Conservation (phyloP, 2,113 vertebrate species). For the Nestor notabilis region DNA sequence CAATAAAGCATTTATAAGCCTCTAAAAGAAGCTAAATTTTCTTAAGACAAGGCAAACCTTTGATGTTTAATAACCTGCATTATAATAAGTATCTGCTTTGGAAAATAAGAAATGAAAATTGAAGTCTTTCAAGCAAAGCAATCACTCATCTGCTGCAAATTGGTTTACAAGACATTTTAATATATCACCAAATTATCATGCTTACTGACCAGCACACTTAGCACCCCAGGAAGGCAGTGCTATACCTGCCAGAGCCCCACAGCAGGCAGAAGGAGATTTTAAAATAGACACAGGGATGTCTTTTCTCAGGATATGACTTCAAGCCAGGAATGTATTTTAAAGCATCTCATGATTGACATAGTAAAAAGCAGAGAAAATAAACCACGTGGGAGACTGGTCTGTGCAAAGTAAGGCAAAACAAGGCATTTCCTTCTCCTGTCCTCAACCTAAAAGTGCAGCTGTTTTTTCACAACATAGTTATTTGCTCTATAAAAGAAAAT, state of each 20-base stretch:
- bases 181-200: not conserved
- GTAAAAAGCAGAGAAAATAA: not conserved
- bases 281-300: accelerated
- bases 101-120: conserved; percentile 7
- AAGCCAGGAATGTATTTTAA: not conserved
- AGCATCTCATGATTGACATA: not conserved
- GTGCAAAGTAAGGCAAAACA: accelerated
- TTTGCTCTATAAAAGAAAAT: not conserved
- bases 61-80: conserved; percentile 66
- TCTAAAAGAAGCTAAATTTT: conserved; percentile 58
- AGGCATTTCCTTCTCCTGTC: not conserved
- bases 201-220: not conserved
- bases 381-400: not conserved
- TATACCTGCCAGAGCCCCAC: not conserved
- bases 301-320: not conserved
- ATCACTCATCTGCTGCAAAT: conserved; percentile 49
- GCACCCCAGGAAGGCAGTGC: not conserved
- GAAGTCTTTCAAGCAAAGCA: conserved; percentile 22
- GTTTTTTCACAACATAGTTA: accelerated
- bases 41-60: conserved; percentile 66
- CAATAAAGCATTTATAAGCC: conserved; percentile 63
- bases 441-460: not conserved
- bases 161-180: conserved; percentile 45
- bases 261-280: not conserved
- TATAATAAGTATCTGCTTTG: conserved; percentile 43